Evolutionary conservation across 2,113 vertebrate species (phyloP), one percentile per base, ranked within the genome.

Genomic region (Pseudopodoces humilis): DNA sequence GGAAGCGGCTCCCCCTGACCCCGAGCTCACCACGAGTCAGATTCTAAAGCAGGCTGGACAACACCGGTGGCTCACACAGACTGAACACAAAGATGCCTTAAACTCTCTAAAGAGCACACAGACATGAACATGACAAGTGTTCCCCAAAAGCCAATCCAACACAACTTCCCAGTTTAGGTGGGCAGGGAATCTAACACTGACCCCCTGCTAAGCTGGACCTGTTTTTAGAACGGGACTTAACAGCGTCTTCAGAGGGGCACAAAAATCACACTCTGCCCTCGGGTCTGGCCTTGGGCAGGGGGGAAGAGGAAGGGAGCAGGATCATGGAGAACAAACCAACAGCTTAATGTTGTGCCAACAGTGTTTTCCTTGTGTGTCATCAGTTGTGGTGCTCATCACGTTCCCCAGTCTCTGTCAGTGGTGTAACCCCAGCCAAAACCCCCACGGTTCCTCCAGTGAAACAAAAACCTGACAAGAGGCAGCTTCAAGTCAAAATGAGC

Each of bases 151-250:
- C 55, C 47, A 62, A 23, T 44, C 11, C 21, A 86, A 41, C 52
- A 17, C 37, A 25, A 17, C 55, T 44, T 59, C 64, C 83, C 82
- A 62, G 56, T 70, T 82, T 39, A 78, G 67, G 77, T 64, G 69
- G 59, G 70, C 63, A 88, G 33, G 50, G 81, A 82, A 70, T 55
- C 44, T 25, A 22, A 86, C 59, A 30, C 49, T 58, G 90, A 91
- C 74, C 47, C 69, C 85, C 88, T 67, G 78, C 92, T 92, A 92
- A 88, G 60, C 59, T 9, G 17, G 70, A 46, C 68, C 72, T 96
- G 12, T 82, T 90, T 96, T 93, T 93, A 88, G 92, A 87, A 39
- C 17, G 27, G 21, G 90, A 86, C n/a, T 95, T 77, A 77, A 41
- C 18, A 2, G 22, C 4, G 63, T 8, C 55, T 67, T 68, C 70